These are phyloP conservation scores for Caerostris darwini DNA, from an alignment of 1,140 invertebrate species.

Conservation along the genomic window DNA sequence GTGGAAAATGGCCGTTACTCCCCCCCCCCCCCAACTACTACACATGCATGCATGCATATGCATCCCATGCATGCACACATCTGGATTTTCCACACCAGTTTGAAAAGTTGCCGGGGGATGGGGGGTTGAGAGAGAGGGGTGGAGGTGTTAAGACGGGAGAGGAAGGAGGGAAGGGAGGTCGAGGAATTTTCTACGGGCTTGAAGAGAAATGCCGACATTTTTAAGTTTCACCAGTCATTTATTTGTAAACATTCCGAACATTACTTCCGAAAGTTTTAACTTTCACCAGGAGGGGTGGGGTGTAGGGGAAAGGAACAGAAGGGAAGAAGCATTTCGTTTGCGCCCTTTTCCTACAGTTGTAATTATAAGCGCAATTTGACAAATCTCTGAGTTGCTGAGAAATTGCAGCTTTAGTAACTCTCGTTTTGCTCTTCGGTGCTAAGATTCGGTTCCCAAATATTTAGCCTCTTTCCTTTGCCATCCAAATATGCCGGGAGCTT, in stretches of 20 bases:
- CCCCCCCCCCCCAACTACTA: background rate
- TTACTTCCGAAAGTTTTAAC: slow-evolving; percentile 71
- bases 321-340: slow-evolving; percentile 54
- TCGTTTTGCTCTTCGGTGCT: slow-evolving; percentile 15
- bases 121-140: background rate
- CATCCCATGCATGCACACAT: slow-evolving; percentile 51
- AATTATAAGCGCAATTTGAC: slow-evolving; percentile 77
- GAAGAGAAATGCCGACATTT: slow-evolving; percentile 71
- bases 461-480: background rate
- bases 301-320: background rate
- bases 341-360: slow-evolving; percentile 34
- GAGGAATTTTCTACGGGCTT: background rate
- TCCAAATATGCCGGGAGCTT: background rate
- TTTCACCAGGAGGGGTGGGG: slow-evolving; percentile 22
- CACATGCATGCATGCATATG: background rate
- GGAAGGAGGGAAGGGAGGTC: background rate
- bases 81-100: background rate
- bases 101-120: background rate
- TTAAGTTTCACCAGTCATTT: slow-evolving; percentile 77
- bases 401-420: slow-evolving; percentile 42
- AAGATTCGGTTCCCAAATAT: background rate
- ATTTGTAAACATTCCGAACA: slow-evolving; percentile 76
- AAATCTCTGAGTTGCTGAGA: slow-evolving; percentile 71
- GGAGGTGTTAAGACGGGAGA: background rate
- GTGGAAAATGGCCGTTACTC: slow-evolving; percentile 47